Evolutionary conservation across 2,888 invertebrate genomes (phyloP), one percentile per base, ranked within the genome.

Genomic region (Liopterus haemorrhoidalis): DNA sequence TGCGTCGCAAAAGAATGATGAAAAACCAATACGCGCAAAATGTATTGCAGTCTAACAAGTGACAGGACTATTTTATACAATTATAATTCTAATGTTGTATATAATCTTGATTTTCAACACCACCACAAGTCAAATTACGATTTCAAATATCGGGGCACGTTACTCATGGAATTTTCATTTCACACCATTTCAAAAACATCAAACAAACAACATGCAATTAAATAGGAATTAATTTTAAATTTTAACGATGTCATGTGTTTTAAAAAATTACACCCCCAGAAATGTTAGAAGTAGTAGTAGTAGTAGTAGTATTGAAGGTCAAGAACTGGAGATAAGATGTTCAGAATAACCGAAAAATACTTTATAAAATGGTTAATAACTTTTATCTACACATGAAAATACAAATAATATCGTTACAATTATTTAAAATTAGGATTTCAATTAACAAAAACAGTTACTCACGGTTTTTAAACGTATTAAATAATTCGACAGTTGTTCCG

Each of bases 241-340:
- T n/a, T n/a, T n/a, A n/a, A n/a, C n/a, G n/a, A n/a, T n/a, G 15
- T 35, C 27, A 42, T 32, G 27, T 45, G 25, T 38, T 11, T 4
- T 16, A 30, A 21, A 39, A 45, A 39, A 39, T 45, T 16, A 39
- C 38, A 39, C 39, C 39, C 19, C 19, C 19, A 15, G 25, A 16
- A 21, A 37, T 37, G 15, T 27, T 39, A 38, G 11, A 18, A 42
- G 28, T 37, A 19, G 36, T 39, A 38, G 11, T 21, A 42, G 28
- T 37, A 45, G 38, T 25, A 38, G 32, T 30, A 39, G 32, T 22
- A 38, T 25, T 45, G 45, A 45, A 45, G 45, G 45, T 45, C 45
- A 45, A 45, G 45, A 27, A 45, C 32, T 39, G 45, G 14, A 31
- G 45, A 45, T 45, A 45, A 45, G 39, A 39, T n/a, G n/a, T n/a